Conservation (phyloP, 2,888 invertebrate species). For the Prosapia bicincta region DNA sequence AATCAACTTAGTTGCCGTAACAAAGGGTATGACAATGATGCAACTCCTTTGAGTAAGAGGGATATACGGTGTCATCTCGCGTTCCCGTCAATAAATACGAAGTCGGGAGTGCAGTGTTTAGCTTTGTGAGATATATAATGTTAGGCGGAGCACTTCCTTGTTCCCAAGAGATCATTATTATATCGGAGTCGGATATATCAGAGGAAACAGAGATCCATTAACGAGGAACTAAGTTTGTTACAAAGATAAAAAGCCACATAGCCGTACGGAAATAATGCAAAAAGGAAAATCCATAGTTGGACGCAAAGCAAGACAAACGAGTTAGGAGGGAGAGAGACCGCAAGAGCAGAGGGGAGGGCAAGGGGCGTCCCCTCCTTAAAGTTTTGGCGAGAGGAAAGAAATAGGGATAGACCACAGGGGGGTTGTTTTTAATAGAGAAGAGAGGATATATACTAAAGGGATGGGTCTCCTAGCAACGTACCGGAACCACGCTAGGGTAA, state of each 20-base stretch:
- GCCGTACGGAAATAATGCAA: background rate
- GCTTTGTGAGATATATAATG: background rate
- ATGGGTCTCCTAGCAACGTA: background rate
- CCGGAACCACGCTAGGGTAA: background rate
- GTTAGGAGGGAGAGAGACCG: background rate
- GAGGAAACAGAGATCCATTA: background rate
- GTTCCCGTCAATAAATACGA: background rate
- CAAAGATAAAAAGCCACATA: background rate
- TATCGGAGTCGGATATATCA: background rate
- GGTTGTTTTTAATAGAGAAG: background rate
- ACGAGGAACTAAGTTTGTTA: background rate
- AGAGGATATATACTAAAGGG: background rate
- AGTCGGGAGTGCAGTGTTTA: background rate
- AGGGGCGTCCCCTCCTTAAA: background rate
- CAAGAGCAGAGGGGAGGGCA: background rate
- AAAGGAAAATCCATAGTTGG: background rate
- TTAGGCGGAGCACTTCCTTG: background rate
- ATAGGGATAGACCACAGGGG: background rate
- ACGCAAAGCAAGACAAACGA: background rate
- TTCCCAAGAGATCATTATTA: background rate
- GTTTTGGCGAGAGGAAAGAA: conserved; percentile 2
- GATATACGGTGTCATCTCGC: background rate
- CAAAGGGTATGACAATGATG: background rate
- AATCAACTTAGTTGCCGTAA: background rate
- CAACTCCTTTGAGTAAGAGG: background rate